A percentile compares a stretch with the other conserved stretches of the same genome.
Conservation (phyloP, 2,888 invertebrate genomes). For the Tigriopus californicus region DNA sequence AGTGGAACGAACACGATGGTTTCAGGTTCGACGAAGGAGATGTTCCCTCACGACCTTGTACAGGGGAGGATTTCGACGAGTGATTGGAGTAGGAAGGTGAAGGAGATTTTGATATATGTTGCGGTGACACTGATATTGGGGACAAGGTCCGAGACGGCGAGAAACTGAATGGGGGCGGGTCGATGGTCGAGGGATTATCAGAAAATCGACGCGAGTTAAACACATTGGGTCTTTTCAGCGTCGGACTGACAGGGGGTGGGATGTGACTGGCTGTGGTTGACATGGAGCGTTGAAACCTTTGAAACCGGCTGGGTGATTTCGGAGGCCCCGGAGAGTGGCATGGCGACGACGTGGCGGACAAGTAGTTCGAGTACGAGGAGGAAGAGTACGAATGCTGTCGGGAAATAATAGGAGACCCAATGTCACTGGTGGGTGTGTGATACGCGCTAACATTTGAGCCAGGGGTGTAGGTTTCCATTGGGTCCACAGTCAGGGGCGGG, state of each 20-base stretch:
- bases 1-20: too few species aligned
- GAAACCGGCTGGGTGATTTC: background rate
- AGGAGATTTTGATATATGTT: too few species aligned
- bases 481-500: background rate
- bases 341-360: background rate
- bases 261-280: background rate
- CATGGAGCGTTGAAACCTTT: background rate
- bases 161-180: too few species aligned
- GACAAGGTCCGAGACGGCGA: too few species aligned
- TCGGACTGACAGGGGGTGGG: background rate
- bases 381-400: background rate
- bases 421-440: background rate
- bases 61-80: too few species aligned
- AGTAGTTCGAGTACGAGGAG: background rate
- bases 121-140: too few species aligned
- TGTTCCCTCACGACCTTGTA: too few species aligned
- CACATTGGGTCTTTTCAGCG: background rate
- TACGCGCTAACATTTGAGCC: background rate
- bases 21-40: too few species aligned
- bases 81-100: too few species aligned
- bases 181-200: background rate
- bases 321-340: background rate
- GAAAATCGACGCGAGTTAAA: background rate
- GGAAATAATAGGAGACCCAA: background rate
- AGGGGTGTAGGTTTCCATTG: background rate